phyloP scores from a whole-genome alignment of 2,888 invertebrate species.

The Pseudolycoriella hygida region DNA sequence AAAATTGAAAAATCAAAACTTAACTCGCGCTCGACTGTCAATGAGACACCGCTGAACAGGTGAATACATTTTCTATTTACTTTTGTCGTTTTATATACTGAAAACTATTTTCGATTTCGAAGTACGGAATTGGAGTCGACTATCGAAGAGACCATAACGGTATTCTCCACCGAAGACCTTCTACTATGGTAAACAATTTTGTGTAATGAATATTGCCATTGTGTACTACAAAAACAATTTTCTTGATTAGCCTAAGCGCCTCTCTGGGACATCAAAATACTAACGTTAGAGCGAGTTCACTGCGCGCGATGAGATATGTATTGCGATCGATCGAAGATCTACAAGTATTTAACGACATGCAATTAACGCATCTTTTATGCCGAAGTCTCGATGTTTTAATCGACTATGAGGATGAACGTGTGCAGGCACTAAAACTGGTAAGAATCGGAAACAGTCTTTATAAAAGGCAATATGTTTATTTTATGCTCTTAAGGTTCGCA shows the following conservation, averaged over 20 bases:
- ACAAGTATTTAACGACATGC: conserved; percentile 57
- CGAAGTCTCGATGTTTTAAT: conserved; percentile 80
- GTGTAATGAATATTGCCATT: background rate
- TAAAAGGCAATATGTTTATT: background rate
- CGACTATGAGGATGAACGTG: conserved; percentile 81
- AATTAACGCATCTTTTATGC: conserved; percentile 63
- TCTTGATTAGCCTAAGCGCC: conserved; percentile 54
- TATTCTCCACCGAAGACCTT: conserved; percentile 59
- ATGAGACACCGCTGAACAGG: too few species aligned
- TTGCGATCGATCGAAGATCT: conserved; percentile 63
- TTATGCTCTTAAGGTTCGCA: conserved; percentile 23
- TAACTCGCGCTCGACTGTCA: too few species aligned
- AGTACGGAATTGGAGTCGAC: too few species aligned
- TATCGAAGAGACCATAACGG: too few species aligned
- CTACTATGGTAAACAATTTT: conserved; percentile 48
- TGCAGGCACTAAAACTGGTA: conserved; percentile 78
- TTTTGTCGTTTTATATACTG: too few species aligned
- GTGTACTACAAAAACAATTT: background rate
- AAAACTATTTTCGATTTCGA: too few species aligned
- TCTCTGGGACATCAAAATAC: conserved; percentile 73
- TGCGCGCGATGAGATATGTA: conserved; percentile 74
- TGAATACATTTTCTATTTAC: too few species aligned
- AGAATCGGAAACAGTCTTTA: conserved; percentile 3
- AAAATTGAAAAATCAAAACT: background rate
- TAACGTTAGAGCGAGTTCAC: conserved; percentile 74